Conservation (phyloP, 2,113 vertebrate species). For the Syngnathus scovelli region DNA sequence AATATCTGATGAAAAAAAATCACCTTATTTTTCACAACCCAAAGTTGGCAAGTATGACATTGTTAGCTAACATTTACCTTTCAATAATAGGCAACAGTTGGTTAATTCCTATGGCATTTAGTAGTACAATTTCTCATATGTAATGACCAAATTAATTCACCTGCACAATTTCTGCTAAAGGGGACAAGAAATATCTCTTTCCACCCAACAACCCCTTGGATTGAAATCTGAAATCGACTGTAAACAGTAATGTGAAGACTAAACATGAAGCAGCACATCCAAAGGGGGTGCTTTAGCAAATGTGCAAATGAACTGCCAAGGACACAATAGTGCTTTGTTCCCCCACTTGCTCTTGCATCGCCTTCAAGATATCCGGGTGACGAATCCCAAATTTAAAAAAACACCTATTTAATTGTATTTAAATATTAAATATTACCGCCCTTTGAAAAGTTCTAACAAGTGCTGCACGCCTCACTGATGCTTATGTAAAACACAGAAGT, state of each 20-base stretch:
- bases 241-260: background rate
- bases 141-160: background rate
- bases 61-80: too few species aligned
- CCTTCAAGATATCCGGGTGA: slow-evolving; percentile 50
- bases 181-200: background rate
- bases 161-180: background rate
- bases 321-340: slow-evolving; percentile 56
- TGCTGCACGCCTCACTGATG: slow-evolving; percentile 51
- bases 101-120: too few species aligned
- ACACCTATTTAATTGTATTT: slow-evolving; percentile 33
- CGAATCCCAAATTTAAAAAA: slow-evolving; percentile 56
- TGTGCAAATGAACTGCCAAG: slow-evolving; percentile 46
- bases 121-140: too few species aligned
- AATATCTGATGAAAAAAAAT: too few species aligned
- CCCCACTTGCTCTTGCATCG: slow-evolving; percentile 38
- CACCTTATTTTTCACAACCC: too few species aligned
- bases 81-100: too few species aligned
- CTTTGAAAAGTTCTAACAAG: slow-evolving; percentile 43
- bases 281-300: background rate
- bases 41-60: too few species aligned
- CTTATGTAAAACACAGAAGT: slow-evolving; percentile 53
- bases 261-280: too few species aligned
- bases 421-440: slow-evolving; percentile 38
- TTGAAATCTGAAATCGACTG: background rate
- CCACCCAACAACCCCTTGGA: background rate